A percentile compares a stretch with the other conserved stretches of the same genome.
Conservation (phyloP, 2,888 invertebrate species). For the Megalurothrips usitatus region DNA sequence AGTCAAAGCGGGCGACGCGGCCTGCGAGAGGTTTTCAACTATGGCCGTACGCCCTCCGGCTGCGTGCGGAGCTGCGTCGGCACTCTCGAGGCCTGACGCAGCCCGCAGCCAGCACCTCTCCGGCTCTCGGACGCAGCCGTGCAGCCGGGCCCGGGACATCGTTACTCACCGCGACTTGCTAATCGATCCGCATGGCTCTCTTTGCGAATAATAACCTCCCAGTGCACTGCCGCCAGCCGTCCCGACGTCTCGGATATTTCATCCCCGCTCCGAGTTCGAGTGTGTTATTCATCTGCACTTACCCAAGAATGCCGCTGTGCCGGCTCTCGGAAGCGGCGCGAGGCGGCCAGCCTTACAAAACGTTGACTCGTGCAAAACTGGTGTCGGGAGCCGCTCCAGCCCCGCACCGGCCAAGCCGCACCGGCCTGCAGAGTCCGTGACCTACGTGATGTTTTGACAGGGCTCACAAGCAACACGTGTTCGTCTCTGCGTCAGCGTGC, state of each 20-base stretch:
- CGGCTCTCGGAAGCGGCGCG: not conserved
- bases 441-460: slow-evolving; percentile 5
- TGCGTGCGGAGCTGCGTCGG: not conserved
- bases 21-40: not conserved
- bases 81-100: not conserved
- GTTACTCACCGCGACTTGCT: slow-evolving; percentile 13
- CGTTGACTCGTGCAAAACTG: not conserved
- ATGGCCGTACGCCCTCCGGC: not conserved
- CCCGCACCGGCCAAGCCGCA: not conserved
- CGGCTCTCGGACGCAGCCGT: no score
- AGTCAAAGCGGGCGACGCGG: not conserved
- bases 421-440: not conserved
- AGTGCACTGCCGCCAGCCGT: no score
- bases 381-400: not conserved
- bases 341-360: not conserved
- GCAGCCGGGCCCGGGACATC: not conserved
- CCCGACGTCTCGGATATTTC: no score
- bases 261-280: no score
- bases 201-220: no score
- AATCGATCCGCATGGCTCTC: not conserved
- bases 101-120: no score
- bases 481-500: not conserved
- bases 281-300: no score
- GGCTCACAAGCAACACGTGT: not conserved
- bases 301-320: no score